Percentiles rank a stretch among this genome's conserved stretches.
Conservation (phyloP, 2,797 vertebrate genomes). For the Tragopan temminckii region DNA sequence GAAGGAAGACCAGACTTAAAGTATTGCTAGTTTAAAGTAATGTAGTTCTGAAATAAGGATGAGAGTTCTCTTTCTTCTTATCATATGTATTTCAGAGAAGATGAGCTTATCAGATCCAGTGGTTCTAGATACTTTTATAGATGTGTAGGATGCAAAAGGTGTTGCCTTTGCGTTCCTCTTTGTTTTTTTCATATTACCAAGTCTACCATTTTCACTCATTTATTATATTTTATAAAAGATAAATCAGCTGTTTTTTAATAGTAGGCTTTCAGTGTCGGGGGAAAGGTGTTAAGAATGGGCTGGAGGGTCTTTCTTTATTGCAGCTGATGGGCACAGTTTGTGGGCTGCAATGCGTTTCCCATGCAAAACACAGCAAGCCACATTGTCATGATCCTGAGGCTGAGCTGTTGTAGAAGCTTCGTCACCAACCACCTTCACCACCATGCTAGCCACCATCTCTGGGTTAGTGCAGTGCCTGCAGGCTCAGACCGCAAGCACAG, state of each 20-base stretch:
- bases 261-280: not conserved
- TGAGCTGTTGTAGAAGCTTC: not conserved
- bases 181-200: not conserved
- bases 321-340: not conserved
- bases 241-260: not conserved
- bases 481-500: not conserved
- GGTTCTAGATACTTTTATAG: not conserved
- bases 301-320: not conserved
- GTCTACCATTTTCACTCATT: not conserved
- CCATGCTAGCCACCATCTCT: fast-evolving
- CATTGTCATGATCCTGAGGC: fast-evolving
- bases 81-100: not conserved
- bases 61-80: slow-evolving; percentile 16
- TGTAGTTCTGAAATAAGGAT: not conserved
- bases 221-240: not conserved
- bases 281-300: not conserved
- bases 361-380: not conserved
- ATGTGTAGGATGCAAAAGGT: not conserved
- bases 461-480: not conserved
- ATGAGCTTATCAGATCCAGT: not conserved
- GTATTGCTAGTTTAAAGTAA: slow-evolving; percentile 7
- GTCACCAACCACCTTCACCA: not conserved
- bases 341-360: fast-evolving
- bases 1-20: not conserved
- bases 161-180: not conserved